phyloP scores from a whole-genome alignment of 2,113 vertebrate genomes.

The Siniperca knerii region DNA sequence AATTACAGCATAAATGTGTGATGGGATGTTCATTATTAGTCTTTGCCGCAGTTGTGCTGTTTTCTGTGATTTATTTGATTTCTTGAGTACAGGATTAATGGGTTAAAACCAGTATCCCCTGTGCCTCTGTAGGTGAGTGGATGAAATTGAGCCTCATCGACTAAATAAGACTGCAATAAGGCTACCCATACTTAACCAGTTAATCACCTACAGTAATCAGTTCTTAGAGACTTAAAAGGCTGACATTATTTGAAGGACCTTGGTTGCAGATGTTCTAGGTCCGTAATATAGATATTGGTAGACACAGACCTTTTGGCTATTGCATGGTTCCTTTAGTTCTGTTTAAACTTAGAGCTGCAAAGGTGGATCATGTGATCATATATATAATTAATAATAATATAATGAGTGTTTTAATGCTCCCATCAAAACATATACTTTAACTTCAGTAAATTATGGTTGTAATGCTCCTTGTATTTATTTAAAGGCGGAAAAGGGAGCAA shows the following conservation, averaged over 20 bases:
- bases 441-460: not conserved
- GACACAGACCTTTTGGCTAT: not conserved
- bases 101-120: constrained; percentile 62
- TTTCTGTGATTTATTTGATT: constrained; percentile 65
- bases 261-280: not conserved
- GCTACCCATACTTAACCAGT: constrained; percentile 35
- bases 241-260: constrained; percentile 22
- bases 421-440: not conserved
- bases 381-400: not conserved
- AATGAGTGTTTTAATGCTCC: not conserved
- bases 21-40: constrained; percentile 48
- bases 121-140: constrained; percentile 35
- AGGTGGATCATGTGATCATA: not conserved
- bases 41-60: constrained; percentile 36
- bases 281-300: not conserved
- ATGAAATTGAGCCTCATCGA: constrained; percentile 51
- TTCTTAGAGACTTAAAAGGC: constrained; percentile 23
- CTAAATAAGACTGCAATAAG: constrained; percentile 44
- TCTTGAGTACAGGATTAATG: constrained; percentile 54
- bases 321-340: not conserved
- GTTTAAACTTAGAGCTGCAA: not conserved
- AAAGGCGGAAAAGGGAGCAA: constrained; percentile 86
- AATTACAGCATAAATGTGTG: constrained; percentile 53
- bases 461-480: constrained; percentile 48
- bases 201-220: constrained; percentile 46